These are phyloP conservation scores for Belonocnema kinseyi DNA, from an alignment of 1,140 invertebrate genomes.

Conservation along the genomic window DNA sequence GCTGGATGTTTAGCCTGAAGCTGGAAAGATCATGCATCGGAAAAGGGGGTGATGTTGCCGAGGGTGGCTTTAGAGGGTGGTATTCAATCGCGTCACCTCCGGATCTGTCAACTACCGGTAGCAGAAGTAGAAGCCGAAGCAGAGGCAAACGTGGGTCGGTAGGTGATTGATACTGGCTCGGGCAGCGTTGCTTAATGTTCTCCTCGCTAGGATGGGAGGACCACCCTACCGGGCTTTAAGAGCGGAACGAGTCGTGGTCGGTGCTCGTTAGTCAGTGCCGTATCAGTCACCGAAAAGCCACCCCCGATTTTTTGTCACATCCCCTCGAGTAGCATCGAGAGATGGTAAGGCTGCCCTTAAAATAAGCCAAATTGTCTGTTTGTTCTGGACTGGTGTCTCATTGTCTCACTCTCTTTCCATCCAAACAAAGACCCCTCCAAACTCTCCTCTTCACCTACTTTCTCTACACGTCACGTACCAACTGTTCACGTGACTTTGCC, in stretches of 20 bases:
- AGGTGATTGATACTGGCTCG: conserved; percentile 71
- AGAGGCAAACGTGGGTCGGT: conserved; percentile 49
- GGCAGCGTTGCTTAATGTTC: conserved; percentile 67
- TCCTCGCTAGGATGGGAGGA: conserved; percentile 51
- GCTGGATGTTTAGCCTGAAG: background rate
- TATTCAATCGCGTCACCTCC: conserved; percentile 71
- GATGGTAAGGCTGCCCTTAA: conserved; percentile 58
- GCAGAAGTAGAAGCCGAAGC: conserved; percentile 35
- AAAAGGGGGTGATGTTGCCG: conserved; percentile 21
- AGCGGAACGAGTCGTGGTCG: conserved; percentile 65
- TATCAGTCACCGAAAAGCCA: conserved; percentile 70
- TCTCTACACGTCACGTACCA: background rate
- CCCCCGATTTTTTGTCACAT: conserved; percentile 65
- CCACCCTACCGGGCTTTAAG: conserved; percentile 67
- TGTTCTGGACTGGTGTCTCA: conserved; percentile 47
- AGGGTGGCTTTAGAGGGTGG: conserved; percentile 45
- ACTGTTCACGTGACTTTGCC: background rate
- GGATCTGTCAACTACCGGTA: conserved; percentile 62
- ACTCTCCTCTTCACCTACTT: conserved; percentile 3
- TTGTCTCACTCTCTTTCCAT: background rate
- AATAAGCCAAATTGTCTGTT: conserved; percentile 70
- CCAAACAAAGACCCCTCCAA: background rate
- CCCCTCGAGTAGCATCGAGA: conserved; percentile 54
- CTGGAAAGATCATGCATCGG: background rate
- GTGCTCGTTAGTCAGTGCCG: conserved; percentile 70